Evolutionary conservation across 2,797 vertebrate genomes (phyloP).

Genomic region (Antrozous pallidus): DNA sequence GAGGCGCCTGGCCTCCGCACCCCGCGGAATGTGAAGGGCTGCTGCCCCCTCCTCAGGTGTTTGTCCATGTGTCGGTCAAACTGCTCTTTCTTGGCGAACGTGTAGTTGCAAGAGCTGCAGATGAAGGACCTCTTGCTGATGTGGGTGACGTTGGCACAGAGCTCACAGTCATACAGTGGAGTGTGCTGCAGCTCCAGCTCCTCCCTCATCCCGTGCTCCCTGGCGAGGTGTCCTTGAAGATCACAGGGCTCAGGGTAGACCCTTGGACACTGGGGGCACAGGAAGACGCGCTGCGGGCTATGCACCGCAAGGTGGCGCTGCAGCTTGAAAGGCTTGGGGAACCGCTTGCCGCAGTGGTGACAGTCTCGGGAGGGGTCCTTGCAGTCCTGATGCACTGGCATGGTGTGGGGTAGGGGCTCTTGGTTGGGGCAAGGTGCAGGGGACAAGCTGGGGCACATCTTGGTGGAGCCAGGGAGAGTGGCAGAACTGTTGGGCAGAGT

Average conservation of each 20-base stretch:
- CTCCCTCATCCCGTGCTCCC: slow-evolving; percentile 87
- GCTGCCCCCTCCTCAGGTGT: slow-evolving; percentile 89
- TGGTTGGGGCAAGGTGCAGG: slow-evolving; percentile 84
- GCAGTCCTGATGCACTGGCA: slow-evolving; percentile 93
- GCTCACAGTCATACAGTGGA: slow-evolving; percentile 95
- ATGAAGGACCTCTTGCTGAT: slow-evolving; percentile 97
- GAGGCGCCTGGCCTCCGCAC: slow-evolving; percentile 89
- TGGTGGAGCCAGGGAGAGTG: neutral
- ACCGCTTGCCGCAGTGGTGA: slow-evolving; percentile 98
- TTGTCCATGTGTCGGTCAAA: slow-evolving; percentile 99
- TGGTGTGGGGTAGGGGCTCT: slow-evolving; percentile 84
- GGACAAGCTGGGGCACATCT: slow-evolving; percentile 57
- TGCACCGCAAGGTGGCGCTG: slow-evolving; percentile 98
- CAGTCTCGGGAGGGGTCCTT: slow-evolving; percentile 98
- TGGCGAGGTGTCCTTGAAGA: slow-evolving; percentile 91
- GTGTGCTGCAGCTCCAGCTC: slow-evolving; percentile 94
- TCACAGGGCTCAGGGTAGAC: slow-evolving; percentile 92
- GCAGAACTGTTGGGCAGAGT: neutral
- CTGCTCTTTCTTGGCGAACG: slow-evolving; percentile 98
- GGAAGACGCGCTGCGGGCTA: slow-evolving; percentile 95
- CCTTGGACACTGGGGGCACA: slow-evolving; percentile 94
- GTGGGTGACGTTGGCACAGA: slow-evolving; percentile 97
- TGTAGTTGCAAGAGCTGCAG: slow-evolving; percentile 99
- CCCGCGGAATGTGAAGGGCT: slow-evolving; percentile 93
- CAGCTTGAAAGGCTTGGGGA: slow-evolving; percentile 99